Base-by-base conservation (phyloP, 2,113 vertebrate genomes). In the Parotia lawesii region DNA sequence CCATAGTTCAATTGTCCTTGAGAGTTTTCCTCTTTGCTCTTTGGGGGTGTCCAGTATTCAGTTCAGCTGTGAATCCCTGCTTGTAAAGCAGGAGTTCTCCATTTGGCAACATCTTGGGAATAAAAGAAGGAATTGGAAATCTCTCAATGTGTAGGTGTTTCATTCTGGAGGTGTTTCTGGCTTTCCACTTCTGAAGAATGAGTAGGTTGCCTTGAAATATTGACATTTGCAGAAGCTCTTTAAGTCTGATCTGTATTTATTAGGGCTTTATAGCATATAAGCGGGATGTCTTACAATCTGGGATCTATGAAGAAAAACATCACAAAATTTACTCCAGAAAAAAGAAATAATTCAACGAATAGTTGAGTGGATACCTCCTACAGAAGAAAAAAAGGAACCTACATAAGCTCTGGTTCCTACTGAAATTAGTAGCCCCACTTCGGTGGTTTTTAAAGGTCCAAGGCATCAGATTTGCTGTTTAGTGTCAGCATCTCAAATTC, bases 161-260 rank as follows among this genome's bases (percentile, higher is more conserved):
- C 42, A 15, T 70, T 50, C 69, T 77, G 79, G 76, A 89, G 89
- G 31, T 64, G 66, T 75, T 96, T 82, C 78, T 94, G 78, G 37
- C 74, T 89, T 94, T 93, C 62, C 21, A 45, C 21, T 84, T 75
- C 61, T 73, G 81, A 91, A 94, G 81, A 79, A 93, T 27, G 66
- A 91, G 85, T 91, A 95, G 92, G 81, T 78, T 91, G 90, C 58
- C 54, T 85, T 48, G 42, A 93, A 91, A 82, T 82, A 89, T 81
- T 69, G 84, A 85, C 77, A 75, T 91, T 74, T 85, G 51, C 5
- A 16, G 67, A 94, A 91, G 78, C 58, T 93, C 45, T 75, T 42
- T 69, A 82, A 75, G 50, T 79, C 70, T 77, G 56, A 77, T 73
- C 23, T 57, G 64, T 58, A 56, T 87, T 85, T 87, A 82, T 87